Conservation (phyloP, 2,113 vertebrate species). For the Larimichthys polyactis region DNA sequence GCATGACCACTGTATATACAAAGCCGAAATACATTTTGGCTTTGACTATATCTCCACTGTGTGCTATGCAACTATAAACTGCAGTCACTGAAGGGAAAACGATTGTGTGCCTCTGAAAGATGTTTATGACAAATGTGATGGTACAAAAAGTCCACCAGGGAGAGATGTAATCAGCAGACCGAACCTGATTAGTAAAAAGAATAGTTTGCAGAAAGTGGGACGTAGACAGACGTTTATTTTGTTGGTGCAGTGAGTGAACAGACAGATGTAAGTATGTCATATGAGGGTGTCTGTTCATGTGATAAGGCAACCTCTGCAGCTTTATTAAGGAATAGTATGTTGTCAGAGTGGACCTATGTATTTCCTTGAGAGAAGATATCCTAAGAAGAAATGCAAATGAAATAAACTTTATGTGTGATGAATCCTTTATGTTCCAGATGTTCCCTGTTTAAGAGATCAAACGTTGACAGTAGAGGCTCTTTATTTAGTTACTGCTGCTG, state of each 20-base stretch:
- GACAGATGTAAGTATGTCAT: conserved; percentile 4
- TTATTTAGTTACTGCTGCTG: conserved; percentile 70
- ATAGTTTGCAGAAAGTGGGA: conserved; percentile 20
- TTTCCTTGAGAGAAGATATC: conserved; percentile 51
- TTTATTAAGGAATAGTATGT: conserved; percentile 59
- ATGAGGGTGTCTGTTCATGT: conserved; percentile 28
- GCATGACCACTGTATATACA: conserved; percentile 24
- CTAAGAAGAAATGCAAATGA: conserved; percentile 52
- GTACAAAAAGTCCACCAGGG: conserved; percentile 64
- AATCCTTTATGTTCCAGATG: conserved; percentile 48
- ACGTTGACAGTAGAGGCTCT: conserved; percentile 50
- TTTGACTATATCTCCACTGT: conserved; percentile 26
- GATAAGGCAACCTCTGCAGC: conserved; percentile 43
- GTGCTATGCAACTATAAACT: conserved; percentile 73
- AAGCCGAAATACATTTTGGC: conserved; percentile 28
- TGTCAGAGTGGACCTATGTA: conserved; percentile 72
- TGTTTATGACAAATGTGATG: conserved; percentile 59
- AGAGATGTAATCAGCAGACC: conserved; percentile 37
- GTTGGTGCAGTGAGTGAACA: conserved; percentile 39
- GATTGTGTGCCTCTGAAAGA: conserved; percentile 54
- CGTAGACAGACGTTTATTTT: conserved; percentile 33
- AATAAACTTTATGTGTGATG: conserved; percentile 45
- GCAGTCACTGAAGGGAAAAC: conserved; percentile 47
- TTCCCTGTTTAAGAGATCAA: conserved; percentile 49
- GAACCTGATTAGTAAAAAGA: conserved; percentile 18